Evolutionary conservation across 2,888 invertebrate species (phyloP), one percentile per base, ranked within the genome.

Genomic region (Fissipunctia ypsillon): DNA sequence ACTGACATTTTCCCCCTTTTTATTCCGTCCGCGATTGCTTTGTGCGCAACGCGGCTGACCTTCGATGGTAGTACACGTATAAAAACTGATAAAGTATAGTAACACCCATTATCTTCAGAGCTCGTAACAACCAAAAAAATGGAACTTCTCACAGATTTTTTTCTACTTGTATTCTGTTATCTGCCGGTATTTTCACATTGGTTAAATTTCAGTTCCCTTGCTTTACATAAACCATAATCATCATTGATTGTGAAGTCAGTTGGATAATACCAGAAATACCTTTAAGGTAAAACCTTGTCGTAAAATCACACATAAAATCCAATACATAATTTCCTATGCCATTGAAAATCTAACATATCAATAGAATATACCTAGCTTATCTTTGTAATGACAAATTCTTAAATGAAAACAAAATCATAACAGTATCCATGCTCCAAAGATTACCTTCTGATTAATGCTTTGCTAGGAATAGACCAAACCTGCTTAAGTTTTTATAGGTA

Each of bases 1-100:
- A 60, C 73, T 60, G 35, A 74, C 56, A 68, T 83, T 81, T 78
- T 54, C 64, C 79, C 81, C 83, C 73, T 68, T 48, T 56, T 56
- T 45, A 69, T 83, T 70, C 25, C 61, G 65, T 66, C 54, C 41
- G 22, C 45, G 12, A 45, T 45, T 31, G 82, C 69, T 80, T 82
- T 78, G 80, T 69, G 78, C 60, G 68, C 54, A 73, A 66, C 56
- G 65, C 59, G 65, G 41, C n/a, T 35, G 52, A 54, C 54, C 59
- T 54, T 73, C 56, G 12, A 52, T 71, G 61, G 31, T 67, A 59
- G 31, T 54, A 48, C 28, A 65, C 12, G 2, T 75, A 31, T 52
- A 31, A 5, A 81, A 76, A 68, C 25, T 57, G 35, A n/a, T n/a
- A n/a, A n/a, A n/a, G 41, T 41, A 43, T 38, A 60, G 9, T 43